phyloP scores from a whole-genome alignment of 1,140 invertebrate species.

The Paracyclopina nana region DNA sequence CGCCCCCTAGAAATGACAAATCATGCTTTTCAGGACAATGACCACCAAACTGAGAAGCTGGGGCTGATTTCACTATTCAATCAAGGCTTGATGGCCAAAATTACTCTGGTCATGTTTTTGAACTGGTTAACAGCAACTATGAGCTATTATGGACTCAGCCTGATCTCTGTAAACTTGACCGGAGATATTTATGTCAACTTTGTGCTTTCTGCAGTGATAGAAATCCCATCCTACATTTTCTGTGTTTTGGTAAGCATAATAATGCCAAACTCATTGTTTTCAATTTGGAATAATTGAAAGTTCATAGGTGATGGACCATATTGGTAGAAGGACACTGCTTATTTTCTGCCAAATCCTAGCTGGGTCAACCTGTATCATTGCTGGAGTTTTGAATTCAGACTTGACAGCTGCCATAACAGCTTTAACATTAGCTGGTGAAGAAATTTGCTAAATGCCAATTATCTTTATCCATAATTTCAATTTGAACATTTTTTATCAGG shows the following conservation, averaged over 20 bases:
- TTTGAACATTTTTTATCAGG: not conserved
- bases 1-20: too few relatives aligned
- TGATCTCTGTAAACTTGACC: constrained; percentile 22
- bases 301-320: not conserved
- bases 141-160: constrained; percentile 26
- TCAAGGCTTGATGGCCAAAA: constrained; percentile 9
- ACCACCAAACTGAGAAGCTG: constrained; percentile 3
- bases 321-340: not conserved
- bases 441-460: not conserved
- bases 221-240: constrained; percentile 23
- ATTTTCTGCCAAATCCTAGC: constrained; percentile 6
- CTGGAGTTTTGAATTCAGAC: not conserved
- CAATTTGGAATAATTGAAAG: too few relatives aligned
- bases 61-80: constrained; percentile 5
- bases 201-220: constrained; percentile 23
- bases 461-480: not conserved
- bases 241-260: too few relatives aligned
- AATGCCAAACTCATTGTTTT: too few relatives aligned
- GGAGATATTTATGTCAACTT: constrained; percentile 25
- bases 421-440: constrained; percentile 35
- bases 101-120: constrained; percentile 15
- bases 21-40: not conserved
- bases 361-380: not conserved
- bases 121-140: constrained; percentile 24
- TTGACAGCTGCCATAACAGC: not conserved